A percentile compares a stretch with the other conserved stretches of the same genome.
These are phyloP conservation scores for Hephaestus fuliginosus DNA, from an alignment of 2,797 vertebrate species.

Conservation along the genomic window DNA sequence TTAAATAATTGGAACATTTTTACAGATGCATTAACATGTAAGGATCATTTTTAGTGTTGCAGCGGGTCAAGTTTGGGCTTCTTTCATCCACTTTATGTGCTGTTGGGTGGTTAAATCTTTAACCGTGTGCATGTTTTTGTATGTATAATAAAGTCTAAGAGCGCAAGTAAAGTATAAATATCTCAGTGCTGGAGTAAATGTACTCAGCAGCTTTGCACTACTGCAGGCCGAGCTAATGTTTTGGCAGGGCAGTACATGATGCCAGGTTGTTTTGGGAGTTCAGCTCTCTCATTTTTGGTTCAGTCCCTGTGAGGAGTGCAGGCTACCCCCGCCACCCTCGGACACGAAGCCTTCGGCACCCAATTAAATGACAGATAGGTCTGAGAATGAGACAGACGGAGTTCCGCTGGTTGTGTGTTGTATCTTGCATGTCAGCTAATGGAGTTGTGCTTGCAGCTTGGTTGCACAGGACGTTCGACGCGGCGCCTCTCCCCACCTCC, in stretches of 20 bases:
- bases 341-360: conserved; percentile 24
- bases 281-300: conserved; percentile 1
- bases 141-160: not conserved
- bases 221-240: not conserved
- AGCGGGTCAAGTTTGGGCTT: not conserved
- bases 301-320: not conserved
- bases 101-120: not conserved
- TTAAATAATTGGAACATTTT: not conserved
- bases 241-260: not conserved
- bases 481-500: conserved; percentile 20
- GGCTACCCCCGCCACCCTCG: not conserved
- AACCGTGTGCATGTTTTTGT: not conserved
- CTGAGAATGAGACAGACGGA: conserved; percentile 36
- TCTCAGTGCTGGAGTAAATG: not conserved
- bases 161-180: not conserved
- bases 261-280: not conserved
- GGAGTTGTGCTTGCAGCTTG: conserved; percentile 44
- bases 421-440: conserved; percentile 41
- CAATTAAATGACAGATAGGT: conserved; percentile 53
- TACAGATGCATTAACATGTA: not conserved
- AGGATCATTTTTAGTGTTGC: not conserved
- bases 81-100: not conserved
- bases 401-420: conserved; percentile 14
- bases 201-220: not conserved
- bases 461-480: conserved; percentile 24